phyloP scores from a whole-genome alignment of 1,140 invertebrate species.

The Ceratitis capitata region DNA sequence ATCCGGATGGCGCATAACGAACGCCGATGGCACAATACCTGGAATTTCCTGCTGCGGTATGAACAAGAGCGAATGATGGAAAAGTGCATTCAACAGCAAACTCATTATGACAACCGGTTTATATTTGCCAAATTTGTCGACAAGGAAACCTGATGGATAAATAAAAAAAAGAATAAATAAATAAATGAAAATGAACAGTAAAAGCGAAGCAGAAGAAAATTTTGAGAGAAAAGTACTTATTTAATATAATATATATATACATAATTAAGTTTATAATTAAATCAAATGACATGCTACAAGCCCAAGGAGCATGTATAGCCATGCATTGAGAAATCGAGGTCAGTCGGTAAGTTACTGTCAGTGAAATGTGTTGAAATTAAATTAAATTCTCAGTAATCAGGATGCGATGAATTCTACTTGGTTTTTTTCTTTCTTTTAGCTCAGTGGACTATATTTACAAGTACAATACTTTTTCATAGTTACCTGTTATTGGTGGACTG shows the following conservation, averaged over 20 bases:
- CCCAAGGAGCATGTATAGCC: no score
- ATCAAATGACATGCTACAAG: neutral
- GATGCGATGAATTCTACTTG: neutral
- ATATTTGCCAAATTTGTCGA: conserved; percentile 84
- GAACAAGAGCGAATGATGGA: conserved; percentile 77
- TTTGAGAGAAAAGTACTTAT: neutral
- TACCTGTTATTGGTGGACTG: conserved; percentile 81
- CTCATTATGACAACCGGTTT: conserved; percentile 80
- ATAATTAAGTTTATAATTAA: neutral
- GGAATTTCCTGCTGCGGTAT: conserved; percentile 80
- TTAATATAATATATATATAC: neutral
- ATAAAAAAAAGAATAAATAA: conserved; percentile 35
- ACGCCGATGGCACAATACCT: conserved; percentile 75
- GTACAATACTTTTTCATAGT: neutral
- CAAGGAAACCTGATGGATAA: conserved; percentile 73
- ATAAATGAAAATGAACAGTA: no score
- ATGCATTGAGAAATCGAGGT: neutral
- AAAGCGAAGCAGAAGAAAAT: no score
- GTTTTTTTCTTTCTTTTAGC: neutral
- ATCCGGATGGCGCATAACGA: conserved; percentile 76
- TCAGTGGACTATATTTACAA: neutral
- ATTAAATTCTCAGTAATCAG: neutral
- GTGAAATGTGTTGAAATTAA: neutral
- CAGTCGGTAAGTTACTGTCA: neutral
- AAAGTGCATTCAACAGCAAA: conserved; percentile 75